Base-by-base conservation (phyloP, 2,113 vertebrate genomes). In the Morone chrysops region DNA sequence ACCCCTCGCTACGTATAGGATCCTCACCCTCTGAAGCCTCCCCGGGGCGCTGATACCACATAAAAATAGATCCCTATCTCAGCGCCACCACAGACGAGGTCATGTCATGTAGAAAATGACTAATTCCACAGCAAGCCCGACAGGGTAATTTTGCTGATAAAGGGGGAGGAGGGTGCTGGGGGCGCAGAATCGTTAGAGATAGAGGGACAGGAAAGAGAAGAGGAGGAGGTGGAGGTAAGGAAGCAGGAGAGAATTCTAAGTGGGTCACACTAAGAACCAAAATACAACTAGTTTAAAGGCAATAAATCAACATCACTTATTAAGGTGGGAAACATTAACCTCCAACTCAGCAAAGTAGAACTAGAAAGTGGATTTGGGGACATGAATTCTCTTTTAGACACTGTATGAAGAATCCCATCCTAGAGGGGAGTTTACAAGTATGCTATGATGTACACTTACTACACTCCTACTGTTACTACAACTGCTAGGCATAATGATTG, bases 11-110 rank as follows among this genome's bases (percentile, higher is more conserved):
- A 93, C 85, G 70, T 91, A 89, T 88, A 90, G 91, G 87, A 93
- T 93, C 90, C 92, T 93, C 92, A 92, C 90, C 87, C 90, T 85
- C 86, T 81, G 83, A 92, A 87, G 78, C 79, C 80, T 87, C 89
- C 92, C 87, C 62, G 60, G 87, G 90, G 94, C 84, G 59, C 89
- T 92, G 90, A 93, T 92, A 92, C 87, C 86, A 93, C 91, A 90
- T 90, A 92, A 94, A 94, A 94, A 94, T 94, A 94, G 94, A 93
- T 93, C 90, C 87, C 89, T 88, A 92, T 93, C 90, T 92, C 90
- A 89, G 91, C 88, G 74, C 91, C 91, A 92, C 86, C 85, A 87
- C 92, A 85, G 92, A 92, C 84, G 91, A 93, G 89, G 94, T 94
- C 88, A 89, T 90, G 93, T 92, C 90, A 92, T 90, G 91, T 92